Conservation (phyloP, 2,113 vertebrate species). For the Scytalopus superciliaris region DNA sequence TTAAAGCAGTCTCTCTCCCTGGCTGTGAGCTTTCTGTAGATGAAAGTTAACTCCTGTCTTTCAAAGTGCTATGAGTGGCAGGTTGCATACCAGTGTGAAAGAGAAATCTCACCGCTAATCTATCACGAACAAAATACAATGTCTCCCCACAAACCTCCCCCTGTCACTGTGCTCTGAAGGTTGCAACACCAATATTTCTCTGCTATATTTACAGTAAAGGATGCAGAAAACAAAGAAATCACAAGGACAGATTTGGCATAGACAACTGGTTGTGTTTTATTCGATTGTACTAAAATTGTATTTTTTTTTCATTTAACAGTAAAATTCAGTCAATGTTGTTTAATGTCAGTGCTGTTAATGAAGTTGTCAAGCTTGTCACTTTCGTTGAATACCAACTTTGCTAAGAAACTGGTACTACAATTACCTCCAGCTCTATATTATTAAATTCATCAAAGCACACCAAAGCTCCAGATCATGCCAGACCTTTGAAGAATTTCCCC, state of each 20-base stretch:
- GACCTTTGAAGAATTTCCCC: conserved; percentile 76
- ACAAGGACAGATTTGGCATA: conserved; percentile 26
- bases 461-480: conserved; percentile 64
- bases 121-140: background rate
- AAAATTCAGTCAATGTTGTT: conserved; percentile 67
- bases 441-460: conserved; percentile 78
- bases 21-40: conserved; percentile 39
- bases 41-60: conserved; percentile 69
- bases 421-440: conserved; percentile 75
- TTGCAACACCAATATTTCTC: conserved; percentile 29
- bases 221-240: conserved; percentile 1
- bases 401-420: conserved; percentile 70
- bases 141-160: background rate
- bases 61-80: conserved; percentile 34
- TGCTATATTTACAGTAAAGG: conserved; percentile 1
- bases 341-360: conserved; percentile 74
- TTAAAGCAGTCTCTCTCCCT: conserved; percentile 8
- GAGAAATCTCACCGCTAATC: conserved; percentile 31
- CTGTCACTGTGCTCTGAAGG: background rate
- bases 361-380: conserved; percentile 76
- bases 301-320: conserved; percentile 48
- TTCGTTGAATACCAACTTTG: conserved; percentile 72
- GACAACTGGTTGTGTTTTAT: conserved; percentile 26
- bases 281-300: conserved; percentile 61
- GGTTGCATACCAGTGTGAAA: background rate